Base-by-base conservation (phyloP, 2,113 vertebrate species). In the Piprites chloris region DNA sequence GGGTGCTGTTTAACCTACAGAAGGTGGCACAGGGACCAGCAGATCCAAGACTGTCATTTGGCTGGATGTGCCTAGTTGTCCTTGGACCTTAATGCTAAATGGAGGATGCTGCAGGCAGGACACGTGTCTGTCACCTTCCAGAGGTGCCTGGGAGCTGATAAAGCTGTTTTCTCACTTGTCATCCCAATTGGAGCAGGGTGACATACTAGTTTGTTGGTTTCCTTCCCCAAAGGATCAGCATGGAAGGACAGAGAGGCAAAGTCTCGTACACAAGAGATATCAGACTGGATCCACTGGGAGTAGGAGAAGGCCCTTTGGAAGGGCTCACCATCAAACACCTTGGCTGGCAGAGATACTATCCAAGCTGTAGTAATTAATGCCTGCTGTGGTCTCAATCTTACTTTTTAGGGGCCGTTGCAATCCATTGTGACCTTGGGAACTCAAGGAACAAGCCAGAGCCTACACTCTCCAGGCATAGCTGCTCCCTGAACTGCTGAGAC, bases 201-300 rank as follows among this genome's bases (percentile, higher is more conserved):
- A 91, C 76, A 20, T 49, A 52, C 44, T 55, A 65, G 33, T 21
- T 62, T 26, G 14, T 65, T 83, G 32, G 87, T 71, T 91, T 80
- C 35, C 53, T 85, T 92, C 33, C 44, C 55, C 20, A 49, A 30
- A 56, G 24, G 42, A 41, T 23, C n/a, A 53, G 44, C 17, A 58
- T 24, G 9, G 32, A 75, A 61, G n/a, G n/a, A 8, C 6, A 5
- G 30, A 18, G 12, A 77, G 26, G 39, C 58, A 65, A 82, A 56
- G 27, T 46, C 44, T 50, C 2, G 1, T 21, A 44, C 12, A 27
- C 35, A 11, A 20, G 35, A 47, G 16, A 66, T 61, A 28, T 58
- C 72, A 77, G 2, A 2, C 18, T 50, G 12, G 20, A 26, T 50
- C 12, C 32, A 47, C 21, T 69, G 18, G 0, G 0, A 8, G n/a